Conservation (phyloP, 1,140 invertebrate genomes). For the Meloidogyne floridensis region DNA sequence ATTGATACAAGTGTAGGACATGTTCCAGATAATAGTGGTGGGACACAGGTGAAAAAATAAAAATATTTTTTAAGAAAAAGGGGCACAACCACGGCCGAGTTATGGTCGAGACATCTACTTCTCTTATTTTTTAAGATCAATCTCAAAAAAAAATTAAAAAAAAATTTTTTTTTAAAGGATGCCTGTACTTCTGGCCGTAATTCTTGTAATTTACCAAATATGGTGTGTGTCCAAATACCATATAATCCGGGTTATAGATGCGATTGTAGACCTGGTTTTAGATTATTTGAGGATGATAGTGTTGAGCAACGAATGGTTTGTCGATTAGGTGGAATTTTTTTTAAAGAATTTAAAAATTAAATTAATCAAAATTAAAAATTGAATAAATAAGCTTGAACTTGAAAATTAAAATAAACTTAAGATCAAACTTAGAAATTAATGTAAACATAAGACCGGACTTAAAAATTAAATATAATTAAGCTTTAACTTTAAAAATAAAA, state of each 20-base stretch:
- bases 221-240: constrained; percentile 33
- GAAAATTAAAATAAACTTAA: no score
- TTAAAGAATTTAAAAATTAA: neutral
- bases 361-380: neutral
- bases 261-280: constrained; percentile 41
- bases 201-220: constrained; percentile 42
- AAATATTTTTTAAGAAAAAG: neutral
- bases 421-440: neutral
- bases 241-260: constrained; percentile 34
- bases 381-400: neutral
- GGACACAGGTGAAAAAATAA: neutral
- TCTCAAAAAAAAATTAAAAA: neutral
- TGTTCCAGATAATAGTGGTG: neutral
- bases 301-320: constrained; percentile 38
- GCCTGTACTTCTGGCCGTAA: constrained; percentile 35
- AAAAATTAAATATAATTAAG: neutral
- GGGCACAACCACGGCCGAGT: no score
- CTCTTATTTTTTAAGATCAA: no score
- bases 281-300: constrained; percentile 33
- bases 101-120: no score
- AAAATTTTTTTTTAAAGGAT: constrained; percentile 11
- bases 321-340: constrained; percentile 17
- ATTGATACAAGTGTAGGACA: neutral
- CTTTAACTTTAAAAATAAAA: no score
- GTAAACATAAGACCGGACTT: no score